Percentiles rank a stretch among this genome's conserved stretches.
Conservation (phyloP, 2,888 invertebrate species). For the Cepaea hortensis region DNA sequence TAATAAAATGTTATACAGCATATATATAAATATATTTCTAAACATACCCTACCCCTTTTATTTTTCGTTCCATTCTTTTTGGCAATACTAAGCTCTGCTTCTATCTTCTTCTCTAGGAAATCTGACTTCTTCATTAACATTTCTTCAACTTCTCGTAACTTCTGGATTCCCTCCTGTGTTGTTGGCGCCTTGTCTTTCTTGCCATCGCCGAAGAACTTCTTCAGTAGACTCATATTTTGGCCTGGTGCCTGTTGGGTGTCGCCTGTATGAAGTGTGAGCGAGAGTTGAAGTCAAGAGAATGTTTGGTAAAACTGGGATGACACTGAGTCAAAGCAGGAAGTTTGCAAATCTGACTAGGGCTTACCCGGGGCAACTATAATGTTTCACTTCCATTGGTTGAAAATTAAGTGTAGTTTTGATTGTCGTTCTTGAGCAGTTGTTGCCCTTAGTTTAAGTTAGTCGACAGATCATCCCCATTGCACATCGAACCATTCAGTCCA, state of each 20-base stretch:
- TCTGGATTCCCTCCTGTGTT: constrained; percentile 97
- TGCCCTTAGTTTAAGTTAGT: too few relatives aligned
- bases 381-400: constrained; percentile 13
- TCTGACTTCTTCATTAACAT: constrained; percentile 97
- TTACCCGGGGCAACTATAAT: background rate
- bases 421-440: too few relatives aligned
- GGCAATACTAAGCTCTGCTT: constrained; percentile 89
- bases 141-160: constrained; percentile 96
- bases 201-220: constrained; percentile 78
- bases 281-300: background rate
- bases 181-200: constrained; percentile 89
- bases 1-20: too few relatives aligned
- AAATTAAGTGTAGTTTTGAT: background rate
- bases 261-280: background rate
- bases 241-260: background rate
- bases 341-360: background rate
- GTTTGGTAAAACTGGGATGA: background rate
- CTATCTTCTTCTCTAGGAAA: constrained; percentile 96
- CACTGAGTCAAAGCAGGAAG: constrained; percentile 33
- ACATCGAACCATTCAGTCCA: too few relatives aligned
- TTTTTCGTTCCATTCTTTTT: constrained; percentile 96
- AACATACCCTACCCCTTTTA: constrained; percentile 81
- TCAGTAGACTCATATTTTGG: constrained; percentile 67
- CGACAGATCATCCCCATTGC: too few relatives aligned
- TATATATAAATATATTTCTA: too few relatives aligned